These are phyloP conservation scores for Antheraea mylitta DNA, from an alignment of 1,140 invertebrate species.

Conservation along the genomic window DNA sequence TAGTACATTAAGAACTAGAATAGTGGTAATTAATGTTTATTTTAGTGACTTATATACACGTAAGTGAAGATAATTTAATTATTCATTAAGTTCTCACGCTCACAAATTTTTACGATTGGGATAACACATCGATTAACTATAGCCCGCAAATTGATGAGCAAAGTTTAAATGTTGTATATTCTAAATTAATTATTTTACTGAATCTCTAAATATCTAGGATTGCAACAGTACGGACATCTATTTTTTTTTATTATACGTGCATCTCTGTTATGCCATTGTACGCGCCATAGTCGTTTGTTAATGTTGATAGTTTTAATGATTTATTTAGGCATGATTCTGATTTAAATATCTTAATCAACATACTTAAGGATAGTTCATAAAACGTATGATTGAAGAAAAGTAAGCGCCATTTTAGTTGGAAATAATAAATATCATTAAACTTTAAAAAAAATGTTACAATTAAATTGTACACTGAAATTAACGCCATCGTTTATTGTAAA, in stretches of 20 bases:
- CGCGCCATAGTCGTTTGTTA: no score
- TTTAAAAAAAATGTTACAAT: no score
- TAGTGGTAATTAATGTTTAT: neutral
- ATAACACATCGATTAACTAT: neutral
- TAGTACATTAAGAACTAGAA: neutral
- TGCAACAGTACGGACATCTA: neutral
- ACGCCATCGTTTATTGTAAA: no score
- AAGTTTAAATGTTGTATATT: neutral
- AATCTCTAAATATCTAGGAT: neutral
- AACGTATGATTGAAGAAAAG: no score
- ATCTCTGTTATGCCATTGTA: no score
- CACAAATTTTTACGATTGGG: neutral
- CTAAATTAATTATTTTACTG: neutral
- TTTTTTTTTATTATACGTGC: neutral
- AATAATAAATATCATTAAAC: no score
- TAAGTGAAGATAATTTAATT: neutral
- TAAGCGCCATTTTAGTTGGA: no score
- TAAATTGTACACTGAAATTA: no score
- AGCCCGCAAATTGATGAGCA: neutral
- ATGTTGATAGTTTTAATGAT: no score
- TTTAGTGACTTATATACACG: neutral
- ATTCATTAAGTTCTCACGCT: neutral
- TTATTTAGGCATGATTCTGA: no score
- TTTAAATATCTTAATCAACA: no score
- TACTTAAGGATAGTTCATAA: no score